These are phyloP conservation scores for Euzophera pinguis DNA, from an alignment of 2,888 invertebrate genomes.

Conservation along the genomic window DNA sequence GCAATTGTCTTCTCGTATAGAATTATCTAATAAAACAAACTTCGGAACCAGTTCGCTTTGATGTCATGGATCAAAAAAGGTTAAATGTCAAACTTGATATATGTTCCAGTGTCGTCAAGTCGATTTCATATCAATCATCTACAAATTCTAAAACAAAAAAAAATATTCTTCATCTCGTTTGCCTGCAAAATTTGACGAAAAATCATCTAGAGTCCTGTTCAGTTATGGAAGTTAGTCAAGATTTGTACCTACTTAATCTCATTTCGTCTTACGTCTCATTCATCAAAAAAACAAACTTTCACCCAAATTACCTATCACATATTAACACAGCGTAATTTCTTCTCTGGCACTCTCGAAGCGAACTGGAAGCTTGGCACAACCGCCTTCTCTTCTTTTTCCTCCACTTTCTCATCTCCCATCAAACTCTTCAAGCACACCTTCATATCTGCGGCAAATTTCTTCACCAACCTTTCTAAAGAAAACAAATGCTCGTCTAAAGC, in stretches of 20 bases:
- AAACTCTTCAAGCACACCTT: conserved; percentile 78
- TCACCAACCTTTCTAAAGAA: conserved; percentile 85
- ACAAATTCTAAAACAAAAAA: too few species aligned
- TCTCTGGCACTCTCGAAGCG: conserved; percentile 85
- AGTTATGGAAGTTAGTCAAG: not conserved
- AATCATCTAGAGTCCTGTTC: too few species aligned
- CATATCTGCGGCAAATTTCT: conserved; percentile 67
- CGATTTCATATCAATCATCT: too few species aligned
- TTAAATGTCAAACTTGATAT: too few species aligned
- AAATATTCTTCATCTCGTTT: too few species aligned
- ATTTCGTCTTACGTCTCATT: not conserved
- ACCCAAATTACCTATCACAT: conserved; percentile 71
- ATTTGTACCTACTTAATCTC: not conserved
- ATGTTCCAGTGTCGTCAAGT: too few species aligned
- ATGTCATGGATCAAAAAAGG: too few species aligned
- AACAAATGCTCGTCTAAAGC: conserved; percentile 89
- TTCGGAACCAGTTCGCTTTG: too few species aligned
- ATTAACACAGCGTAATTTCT: conserved; percentile 88
- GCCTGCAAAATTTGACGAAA: too few species aligned
- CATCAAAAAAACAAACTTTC: not conserved
- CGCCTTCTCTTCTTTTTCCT: conserved; percentile 58
- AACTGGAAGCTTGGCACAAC: conserved; percentile 81
- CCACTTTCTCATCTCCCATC: conserved; percentile 69
- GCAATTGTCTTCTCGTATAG: too few species aligned
- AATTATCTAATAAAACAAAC: too few species aligned